phyloP scores from a whole-genome alignment of 2,888 invertebrate species.

The Rhyacophila evoluta region DNA sequence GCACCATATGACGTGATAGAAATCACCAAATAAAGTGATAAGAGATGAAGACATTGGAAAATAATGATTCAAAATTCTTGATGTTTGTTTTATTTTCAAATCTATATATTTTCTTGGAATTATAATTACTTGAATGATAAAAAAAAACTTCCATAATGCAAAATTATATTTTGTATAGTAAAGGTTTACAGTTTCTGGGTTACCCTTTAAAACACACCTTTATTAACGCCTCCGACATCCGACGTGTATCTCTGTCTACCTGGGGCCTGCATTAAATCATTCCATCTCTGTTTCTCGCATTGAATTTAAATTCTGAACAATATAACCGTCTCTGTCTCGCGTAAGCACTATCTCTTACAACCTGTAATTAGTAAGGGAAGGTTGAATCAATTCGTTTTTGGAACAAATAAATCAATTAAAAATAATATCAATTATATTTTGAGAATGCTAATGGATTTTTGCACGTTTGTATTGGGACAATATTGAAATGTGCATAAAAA shows the following conservation, averaged over 20 bases:
- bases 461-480: too few relatives aligned
- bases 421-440: conserved; percentile 13
- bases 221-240: conserved; percentile 29
- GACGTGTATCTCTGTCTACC: conserved; percentile 35
- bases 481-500: too few relatives aligned
- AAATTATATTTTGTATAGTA: too few relatives aligned
- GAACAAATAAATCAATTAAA: not conserved
- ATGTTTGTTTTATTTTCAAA: too few relatives aligned
- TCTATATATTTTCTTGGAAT: too few relatives aligned
- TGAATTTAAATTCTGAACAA: not conserved
- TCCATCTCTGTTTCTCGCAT: conserved; percentile 29
- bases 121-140: too few relatives aligned
- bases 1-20: too few relatives aligned
- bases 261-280: conserved; percentile 13
- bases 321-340: conserved; percentile 32
- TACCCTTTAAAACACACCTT: conserved; percentile 29
- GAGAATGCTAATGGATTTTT: not conserved
- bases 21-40: too few relatives aligned
- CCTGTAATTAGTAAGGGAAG: conserved; percentile 47
- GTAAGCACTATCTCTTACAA: conserved; percentile 36
- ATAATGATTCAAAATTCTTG: too few relatives aligned
- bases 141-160: too few relatives aligned
- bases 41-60: too few relatives aligned
- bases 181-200: conserved; percentile 36
- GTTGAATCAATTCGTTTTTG: conserved; percentile 16